Evolutionary conservation across 2,797 vertebrate genomes (phyloP).

Genomic region (Hylomyscus alleni): DNA sequence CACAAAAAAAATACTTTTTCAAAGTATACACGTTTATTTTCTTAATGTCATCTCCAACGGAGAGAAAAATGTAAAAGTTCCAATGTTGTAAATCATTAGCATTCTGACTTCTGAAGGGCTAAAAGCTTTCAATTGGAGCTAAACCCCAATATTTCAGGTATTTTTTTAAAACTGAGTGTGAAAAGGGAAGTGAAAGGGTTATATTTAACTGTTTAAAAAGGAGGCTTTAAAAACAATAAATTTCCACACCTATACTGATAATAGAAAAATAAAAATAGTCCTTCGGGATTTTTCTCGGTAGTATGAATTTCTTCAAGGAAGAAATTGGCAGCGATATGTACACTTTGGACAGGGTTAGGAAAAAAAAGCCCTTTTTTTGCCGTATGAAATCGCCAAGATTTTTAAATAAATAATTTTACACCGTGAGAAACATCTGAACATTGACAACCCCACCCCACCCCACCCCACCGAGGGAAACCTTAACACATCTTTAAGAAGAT

Average conservation of each 20-base stretch:
- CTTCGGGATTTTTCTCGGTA: constrained; percentile 48
- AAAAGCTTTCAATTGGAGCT: constrained; percentile 18
- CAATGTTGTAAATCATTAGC: not conserved
- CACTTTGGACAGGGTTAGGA: constrained; percentile 62
- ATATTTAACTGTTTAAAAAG: constrained; percentile 34
- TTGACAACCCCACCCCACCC: not conserved
- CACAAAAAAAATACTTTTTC: not conserved
- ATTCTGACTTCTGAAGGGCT: constrained; percentile 10
- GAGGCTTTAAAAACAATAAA: not conserved
- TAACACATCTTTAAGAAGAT: constrained; percentile 74
- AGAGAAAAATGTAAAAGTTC: constrained; percentile 40
- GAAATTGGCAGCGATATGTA: constrained; percentile 64
- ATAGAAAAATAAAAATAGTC: constrained; percentile 36
- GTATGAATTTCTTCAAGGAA: constrained; percentile 64
- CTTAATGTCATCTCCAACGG: not conserved
- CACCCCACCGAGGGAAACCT: not conserved
- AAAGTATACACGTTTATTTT: constrained; percentile 11
- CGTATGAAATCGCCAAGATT: constrained; percentile 39
- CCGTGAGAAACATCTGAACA: constrained; percentile 48
- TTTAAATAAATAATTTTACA: constrained; percentile 70
- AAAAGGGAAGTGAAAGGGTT: not conserved
- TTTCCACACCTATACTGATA: constrained; percentile 11
- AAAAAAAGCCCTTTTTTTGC: constrained; percentile 37
- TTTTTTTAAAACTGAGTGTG: constrained; percentile 5
- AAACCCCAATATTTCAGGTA: not conserved